Evolutionary conservation across 2,888 invertebrate genomes (phyloP).

Genomic region (Drosophila austrosaltans): DNA sequence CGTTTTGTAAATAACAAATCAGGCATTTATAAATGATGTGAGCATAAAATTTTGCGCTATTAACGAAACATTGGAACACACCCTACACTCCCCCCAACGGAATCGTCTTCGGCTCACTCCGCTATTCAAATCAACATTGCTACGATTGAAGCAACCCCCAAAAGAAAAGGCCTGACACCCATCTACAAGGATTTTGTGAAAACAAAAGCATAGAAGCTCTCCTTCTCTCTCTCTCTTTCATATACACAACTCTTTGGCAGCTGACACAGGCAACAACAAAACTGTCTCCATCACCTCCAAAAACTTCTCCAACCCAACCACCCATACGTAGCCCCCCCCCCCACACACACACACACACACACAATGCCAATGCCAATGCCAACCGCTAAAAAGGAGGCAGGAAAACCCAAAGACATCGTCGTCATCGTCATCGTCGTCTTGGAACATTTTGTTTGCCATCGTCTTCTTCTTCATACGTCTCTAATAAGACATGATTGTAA

Average conservation of each 20-base stretch:
- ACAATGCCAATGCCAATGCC: background rate
- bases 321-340: no score
- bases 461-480: constrained; percentile 75
- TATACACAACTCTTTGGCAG: constrained; percentile 45
- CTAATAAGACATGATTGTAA: constrained; percentile 84
- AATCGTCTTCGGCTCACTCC: background rate
- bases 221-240: background rate
- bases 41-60: constrained; percentile 75
- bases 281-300: constrained; percentile 28
- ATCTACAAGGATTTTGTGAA: constrained; percentile 63
- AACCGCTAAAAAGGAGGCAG: constrained; percentile 19
- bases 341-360: no score
- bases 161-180: background rate
- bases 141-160: constrained; percentile 11
- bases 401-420: constrained; percentile 26
- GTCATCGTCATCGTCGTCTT: constrained; percentile 24
- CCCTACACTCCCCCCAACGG: constrained; percentile 9
- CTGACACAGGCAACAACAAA: constrained; percentile 47
- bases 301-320: background rate
- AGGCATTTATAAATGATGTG: constrained; percentile 83
- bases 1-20: constrained; percentile 83
- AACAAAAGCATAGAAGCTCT: constrained; percentile 43
- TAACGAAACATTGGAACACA: constrained; percentile 29
- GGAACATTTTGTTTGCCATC: constrained; percentile 38
- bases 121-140: background rate